Evolutionary conservation across 1,140 invertebrate species (phyloP).

Genomic region (Amyelois transitella): DNA sequence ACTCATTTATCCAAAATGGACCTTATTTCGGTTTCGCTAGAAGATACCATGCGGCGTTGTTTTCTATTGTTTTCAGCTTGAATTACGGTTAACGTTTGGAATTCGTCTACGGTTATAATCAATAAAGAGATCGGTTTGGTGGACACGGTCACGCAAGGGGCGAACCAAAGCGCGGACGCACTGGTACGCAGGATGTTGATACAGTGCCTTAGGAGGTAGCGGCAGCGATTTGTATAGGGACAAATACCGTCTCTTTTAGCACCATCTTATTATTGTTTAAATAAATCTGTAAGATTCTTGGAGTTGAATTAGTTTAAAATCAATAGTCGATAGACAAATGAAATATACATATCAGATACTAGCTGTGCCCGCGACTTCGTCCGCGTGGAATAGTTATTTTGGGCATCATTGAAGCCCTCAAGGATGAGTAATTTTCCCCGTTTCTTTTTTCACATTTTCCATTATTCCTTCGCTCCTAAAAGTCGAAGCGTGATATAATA

Average conservation of each 20-base stretch:
- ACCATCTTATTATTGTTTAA: background rate
- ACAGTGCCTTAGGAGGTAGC: conserved; percentile 15
- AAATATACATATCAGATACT: no score
- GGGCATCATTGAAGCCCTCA: no score
- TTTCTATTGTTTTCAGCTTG: conserved; percentile 29
- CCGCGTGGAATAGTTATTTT: no score
- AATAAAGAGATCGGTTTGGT: conserved; percentile 55
- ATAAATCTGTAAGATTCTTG: conserved; percentile 9
- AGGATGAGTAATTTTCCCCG: no score
- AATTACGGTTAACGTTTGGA: conserved; percentile 44
- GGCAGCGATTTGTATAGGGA: conserved; percentile 4
- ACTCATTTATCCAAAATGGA: background rate
- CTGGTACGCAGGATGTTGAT: conserved; percentile 37
- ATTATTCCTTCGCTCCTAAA: no score
- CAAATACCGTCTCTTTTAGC: background rate
- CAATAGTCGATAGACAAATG: no score
- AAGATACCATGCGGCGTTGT: background rate
- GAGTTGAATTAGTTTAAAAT: background rate
- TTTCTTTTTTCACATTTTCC: no score
- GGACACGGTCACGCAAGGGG: conserved; percentile 58
- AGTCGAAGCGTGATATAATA: no score
- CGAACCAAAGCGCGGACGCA: conserved; percentile 45
- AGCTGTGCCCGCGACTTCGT: no score
- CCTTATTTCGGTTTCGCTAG: background rate
- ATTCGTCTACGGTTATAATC: conserved; percentile 52